These are phyloP conservation scores for Drosophila ananassae DNA, from an alignment of 1,140 invertebrate species.

Conservation along the genomic window DNA sequence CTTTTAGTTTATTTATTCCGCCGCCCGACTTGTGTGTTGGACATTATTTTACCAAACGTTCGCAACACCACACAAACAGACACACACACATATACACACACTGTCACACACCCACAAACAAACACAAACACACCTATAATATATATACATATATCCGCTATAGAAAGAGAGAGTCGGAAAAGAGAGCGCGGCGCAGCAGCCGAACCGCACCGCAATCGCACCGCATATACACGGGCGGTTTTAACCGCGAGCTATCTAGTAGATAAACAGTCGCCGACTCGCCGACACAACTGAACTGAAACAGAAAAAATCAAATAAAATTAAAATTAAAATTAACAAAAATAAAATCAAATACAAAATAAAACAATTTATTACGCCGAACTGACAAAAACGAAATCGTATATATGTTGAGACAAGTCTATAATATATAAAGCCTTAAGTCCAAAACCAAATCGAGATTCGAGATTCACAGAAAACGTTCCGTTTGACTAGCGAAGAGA, in stretches of 20 bases:
- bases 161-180: background rate
- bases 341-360: background rate
- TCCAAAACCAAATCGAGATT: conserved; percentile 1
- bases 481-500: conserved; percentile 2
- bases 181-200: conserved; percentile 48
- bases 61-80: conserved; percentile 47
- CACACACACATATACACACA: background rate
- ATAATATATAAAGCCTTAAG: background rate
- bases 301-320: conserved; percentile 21
- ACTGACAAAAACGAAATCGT: conserved; percentile 14
- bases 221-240: conserved; percentile 63
- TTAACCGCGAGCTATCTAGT: conserved; percentile 72
- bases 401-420: background rate
- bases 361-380: background rate
- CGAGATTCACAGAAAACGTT: background rate
- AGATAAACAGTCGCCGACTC: conserved; percentile 78
- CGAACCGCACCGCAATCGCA: conserved; percentile 19
- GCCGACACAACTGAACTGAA: conserved; percentile 58
- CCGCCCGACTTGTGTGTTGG: conserved; percentile 76
- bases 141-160: background rate
- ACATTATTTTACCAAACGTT: conserved; percentile 82
- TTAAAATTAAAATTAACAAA: conserved; percentile 14
- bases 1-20: conserved; percentile 79
- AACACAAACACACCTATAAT: background rate
- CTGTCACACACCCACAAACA: background rate